These are phyloP conservation scores for Drosophila kambysellisi DNA, from an alignment of 2,888 invertebrate genomes.

Conservation along the genomic window DNA sequence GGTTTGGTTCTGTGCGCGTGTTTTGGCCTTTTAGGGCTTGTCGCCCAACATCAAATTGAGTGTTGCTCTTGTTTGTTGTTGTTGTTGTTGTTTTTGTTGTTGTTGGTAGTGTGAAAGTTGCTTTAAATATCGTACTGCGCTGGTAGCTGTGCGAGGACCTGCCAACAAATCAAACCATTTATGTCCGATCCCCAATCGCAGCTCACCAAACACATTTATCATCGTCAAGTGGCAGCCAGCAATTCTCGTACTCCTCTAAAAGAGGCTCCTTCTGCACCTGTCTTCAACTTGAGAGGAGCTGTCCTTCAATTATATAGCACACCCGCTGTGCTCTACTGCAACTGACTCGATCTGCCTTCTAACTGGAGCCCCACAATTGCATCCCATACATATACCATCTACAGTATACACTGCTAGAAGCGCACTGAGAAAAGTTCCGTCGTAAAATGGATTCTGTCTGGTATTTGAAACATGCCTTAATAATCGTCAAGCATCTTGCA, in stretches of 20 bases:
- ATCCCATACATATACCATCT: neutral
- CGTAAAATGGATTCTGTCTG: conserved; percentile 40
- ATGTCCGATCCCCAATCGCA: conserved; percentile 63
- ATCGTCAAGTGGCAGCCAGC: conserved; percentile 65
- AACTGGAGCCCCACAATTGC: conserved; percentile 57
- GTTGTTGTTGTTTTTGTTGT: conserved; percentile 17
- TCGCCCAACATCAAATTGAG: conserved; percentile 72
- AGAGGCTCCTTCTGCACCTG: conserved; percentile 64
- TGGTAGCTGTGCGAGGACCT: conserved; percentile 30
- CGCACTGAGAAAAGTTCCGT: conserved; percentile 1
- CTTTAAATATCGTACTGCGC: conserved; percentile 66
- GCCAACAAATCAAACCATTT: conserved; percentile 80
- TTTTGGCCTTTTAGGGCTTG: conserved; percentile 74
- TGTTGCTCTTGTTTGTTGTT: conserved; percentile 34
- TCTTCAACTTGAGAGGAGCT: conserved; percentile 60
- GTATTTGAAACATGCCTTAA: conserved; percentile 54
- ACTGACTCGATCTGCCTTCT: conserved; percentile 36
- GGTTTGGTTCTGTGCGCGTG: conserved; percentile 63
- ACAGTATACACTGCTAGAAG: conserved; percentile 52
- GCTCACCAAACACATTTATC: conserved; percentile 73
- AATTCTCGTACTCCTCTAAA: conserved; percentile 6
- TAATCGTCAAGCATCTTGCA: conserved; percentile 36
- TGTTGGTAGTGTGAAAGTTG: conserved; percentile 76
- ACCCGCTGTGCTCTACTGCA: conserved; percentile 72
- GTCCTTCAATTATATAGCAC: conserved; percentile 78